Percentiles rank a stretch among this genome's conserved stretches.
Conservation (phyloP, 2,797 vertebrate genomes). For the Eurystomus glaucurus region DNA sequence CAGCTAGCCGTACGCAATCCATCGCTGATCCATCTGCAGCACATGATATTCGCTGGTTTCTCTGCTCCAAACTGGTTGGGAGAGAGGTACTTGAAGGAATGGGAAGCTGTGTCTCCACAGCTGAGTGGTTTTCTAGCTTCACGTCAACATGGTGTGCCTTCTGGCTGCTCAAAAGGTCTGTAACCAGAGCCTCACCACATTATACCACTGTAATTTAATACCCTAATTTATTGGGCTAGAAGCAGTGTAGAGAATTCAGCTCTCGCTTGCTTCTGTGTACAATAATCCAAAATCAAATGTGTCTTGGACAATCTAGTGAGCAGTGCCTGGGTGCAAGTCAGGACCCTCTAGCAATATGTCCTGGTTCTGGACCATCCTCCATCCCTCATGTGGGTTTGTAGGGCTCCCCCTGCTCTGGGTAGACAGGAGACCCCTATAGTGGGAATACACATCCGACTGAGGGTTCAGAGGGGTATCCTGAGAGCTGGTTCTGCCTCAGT, state of each 20-base stretch:
- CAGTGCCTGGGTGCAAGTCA: neutral
- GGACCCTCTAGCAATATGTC: neutral
- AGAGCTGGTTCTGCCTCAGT: neutral
- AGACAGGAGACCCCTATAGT: neutral
- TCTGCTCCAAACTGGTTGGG: slow-evolving; percentile 62
- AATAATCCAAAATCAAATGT: neutral
- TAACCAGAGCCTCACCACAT: neutral
- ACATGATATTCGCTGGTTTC: slow-evolving; percentile 69
- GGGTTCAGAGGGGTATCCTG: neutral
- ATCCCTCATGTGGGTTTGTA: neutral
- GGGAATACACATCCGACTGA: neutral
- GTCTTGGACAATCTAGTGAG: neutral
- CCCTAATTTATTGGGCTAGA: neutral
- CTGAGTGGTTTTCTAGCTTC: slow-evolving; percentile 39
- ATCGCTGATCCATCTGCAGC: slow-evolving; percentile 68
- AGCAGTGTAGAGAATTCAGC: neutral
- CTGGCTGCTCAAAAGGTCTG: slow-evolving; percentile 7
- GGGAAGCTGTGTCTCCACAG: slow-evolving; percentile 59
- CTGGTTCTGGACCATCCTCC: neutral
- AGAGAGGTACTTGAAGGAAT: slow-evolving; percentile 49
- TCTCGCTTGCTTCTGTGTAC: neutral
- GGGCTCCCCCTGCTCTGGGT: rapidly evolving
- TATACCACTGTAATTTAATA: neutral
- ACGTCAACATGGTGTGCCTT: slow-evolving; percentile 24
- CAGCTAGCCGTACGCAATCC: slow-evolving; percentile 60